Evolutionary conservation across 2,888 invertebrate genomes (phyloP).

Genomic region (Ganaspis brasiliensis): DNA sequence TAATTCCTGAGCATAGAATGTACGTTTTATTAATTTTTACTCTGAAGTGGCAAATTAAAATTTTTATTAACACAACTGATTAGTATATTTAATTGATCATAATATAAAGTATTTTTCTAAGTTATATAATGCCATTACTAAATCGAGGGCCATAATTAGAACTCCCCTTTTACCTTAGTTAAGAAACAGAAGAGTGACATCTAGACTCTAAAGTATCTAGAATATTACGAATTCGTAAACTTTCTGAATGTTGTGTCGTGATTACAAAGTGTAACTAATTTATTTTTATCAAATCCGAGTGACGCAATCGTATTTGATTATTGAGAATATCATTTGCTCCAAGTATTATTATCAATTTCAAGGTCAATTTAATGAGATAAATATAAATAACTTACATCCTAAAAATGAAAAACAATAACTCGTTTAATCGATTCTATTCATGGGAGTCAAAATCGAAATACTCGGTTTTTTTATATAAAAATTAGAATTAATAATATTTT

Average conservation of each 20-base stretch:
- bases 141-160: not conserved
- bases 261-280: slow-evolving; percentile 38
- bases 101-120: no score
- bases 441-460: no score
- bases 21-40: no score
- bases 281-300: slow-evolving; percentile 30
- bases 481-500: no score
- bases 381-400: slow-evolving; percentile 13
- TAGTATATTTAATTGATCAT: no score
- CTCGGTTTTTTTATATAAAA: no score
- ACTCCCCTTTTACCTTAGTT: not conserved
- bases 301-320: slow-evolving; percentile 29
- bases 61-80: no score
- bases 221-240: not conserved
- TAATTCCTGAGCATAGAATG: no score
- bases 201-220: not conserved
- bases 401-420: slow-evolving; percentile 30
- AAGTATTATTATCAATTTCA: slow-evolving; percentile 39
- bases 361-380: slow-evolving; percentile 40
- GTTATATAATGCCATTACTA: not conserved
- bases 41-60: no score
- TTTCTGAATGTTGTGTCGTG: slow-evolving; percentile 25
- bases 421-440: not conserved
- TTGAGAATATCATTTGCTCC: slow-evolving; percentile 38
- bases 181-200: not conserved